These are phyloP conservation scores for Lethrus apterus DNA, from an alignment of 1,140 invertebrate species.

Conservation along the genomic window DNA sequence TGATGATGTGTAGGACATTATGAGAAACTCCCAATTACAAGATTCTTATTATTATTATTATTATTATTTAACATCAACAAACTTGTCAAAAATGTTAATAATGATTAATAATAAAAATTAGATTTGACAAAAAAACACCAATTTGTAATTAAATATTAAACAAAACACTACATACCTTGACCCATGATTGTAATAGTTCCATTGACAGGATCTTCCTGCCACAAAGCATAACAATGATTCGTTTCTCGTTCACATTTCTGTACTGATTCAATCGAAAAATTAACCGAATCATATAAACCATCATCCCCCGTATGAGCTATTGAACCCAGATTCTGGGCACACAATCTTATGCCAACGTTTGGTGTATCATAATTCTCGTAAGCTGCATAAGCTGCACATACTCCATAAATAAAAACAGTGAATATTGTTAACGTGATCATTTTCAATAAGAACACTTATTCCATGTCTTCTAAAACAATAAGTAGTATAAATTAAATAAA, in stretches of 20 bases:
- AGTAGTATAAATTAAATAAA: neutral
- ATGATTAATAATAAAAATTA: neutral
- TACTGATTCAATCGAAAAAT: conserved; percentile 17
- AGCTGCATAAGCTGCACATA: neutral
- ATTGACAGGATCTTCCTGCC: conserved; percentile 34
- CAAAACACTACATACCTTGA: conserved; percentile 32
- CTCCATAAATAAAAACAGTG: neutral
- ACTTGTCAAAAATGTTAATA: neutral
- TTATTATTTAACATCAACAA: no score
- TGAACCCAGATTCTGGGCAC: conserved; percentile 15
- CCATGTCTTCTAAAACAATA: conserved; percentile 1
- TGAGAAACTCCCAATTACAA: no score
- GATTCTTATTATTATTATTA: no score
- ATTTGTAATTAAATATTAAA: conserved; percentile 11
- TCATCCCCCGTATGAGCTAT: conserved; percentile 32
- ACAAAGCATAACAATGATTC: conserved; percentile 37
- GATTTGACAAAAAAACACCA: neutral
- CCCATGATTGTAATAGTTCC: conserved; percentile 32
- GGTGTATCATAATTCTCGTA: neutral
- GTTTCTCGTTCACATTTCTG: conserved; percentile 24
- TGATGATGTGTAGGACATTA: no score
- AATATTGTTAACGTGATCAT: neutral
- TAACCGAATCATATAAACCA: conserved; percentile 16
- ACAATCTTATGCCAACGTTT: neutral
- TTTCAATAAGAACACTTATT: neutral